These are phyloP conservation scores for Pampusana beccarii DNA, from an alignment of 2,113 vertebrate genomes.

Conservation along the genomic window DNA sequence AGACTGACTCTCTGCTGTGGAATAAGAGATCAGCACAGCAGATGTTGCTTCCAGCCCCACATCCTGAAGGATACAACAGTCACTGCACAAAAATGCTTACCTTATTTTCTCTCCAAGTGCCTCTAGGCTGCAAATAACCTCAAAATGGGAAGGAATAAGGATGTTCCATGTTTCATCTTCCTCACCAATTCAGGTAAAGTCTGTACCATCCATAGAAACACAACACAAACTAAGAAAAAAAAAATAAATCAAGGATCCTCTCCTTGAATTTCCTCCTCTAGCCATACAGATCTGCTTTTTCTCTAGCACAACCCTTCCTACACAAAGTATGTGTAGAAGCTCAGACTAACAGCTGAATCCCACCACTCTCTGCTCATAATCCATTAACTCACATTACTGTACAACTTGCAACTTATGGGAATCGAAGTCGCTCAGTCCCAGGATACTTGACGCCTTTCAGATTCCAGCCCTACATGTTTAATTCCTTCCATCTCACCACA, in stretches of 20 bases:
- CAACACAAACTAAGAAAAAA: background rate
- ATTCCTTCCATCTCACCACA: background rate
- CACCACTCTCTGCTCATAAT: background rate
- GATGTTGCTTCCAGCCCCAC: background rate
- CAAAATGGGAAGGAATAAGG: background rate
- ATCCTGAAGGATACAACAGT: background rate
- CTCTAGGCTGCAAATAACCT: background rate
- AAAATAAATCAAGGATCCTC: background rate
- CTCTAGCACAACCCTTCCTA: background rate
- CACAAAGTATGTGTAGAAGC: background rate
- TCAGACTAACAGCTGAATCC: slow-evolving; percentile 26
- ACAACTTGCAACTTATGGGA: background rate
- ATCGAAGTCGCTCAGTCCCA: background rate
- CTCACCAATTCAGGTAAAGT: background rate
- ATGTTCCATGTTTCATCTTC: background rate
- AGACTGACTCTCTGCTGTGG: background rate
- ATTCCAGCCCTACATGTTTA: background rate
- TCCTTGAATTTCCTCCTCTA: background rate
- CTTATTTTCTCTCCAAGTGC: background rate
- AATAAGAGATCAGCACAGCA: background rate
- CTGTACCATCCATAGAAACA: background rate
- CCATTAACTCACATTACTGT: slow-evolving; percentile 34
- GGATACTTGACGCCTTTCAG: background rate
- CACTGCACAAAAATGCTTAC: background rate
- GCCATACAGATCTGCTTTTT: background rate